These are phyloP conservation scores for Macaria notata DNA, from an alignment of 2,888 invertebrate genomes.

Conservation along the genomic window DNA sequence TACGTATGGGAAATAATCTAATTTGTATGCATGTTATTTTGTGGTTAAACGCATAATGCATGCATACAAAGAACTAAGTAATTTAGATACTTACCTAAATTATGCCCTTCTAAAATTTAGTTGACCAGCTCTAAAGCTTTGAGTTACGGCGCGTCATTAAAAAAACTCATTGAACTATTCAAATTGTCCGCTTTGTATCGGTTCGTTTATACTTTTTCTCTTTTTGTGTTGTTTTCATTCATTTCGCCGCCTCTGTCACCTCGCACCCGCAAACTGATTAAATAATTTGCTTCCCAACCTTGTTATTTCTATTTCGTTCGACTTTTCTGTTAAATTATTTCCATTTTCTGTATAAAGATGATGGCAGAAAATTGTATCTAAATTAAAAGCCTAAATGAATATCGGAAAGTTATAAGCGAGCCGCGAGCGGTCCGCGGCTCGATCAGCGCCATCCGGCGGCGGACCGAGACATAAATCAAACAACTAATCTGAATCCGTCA, in stretches of 20 bases:
- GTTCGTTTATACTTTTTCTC: conserved; percentile 41
- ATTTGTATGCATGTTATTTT: too few relatives aligned
- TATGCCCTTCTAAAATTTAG: too few relatives aligned
- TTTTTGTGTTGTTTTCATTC: conserved; percentile 35
- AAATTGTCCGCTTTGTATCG: conserved; percentile 37
- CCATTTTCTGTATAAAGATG: too few relatives aligned
- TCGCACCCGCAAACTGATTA: conserved; percentile 46
- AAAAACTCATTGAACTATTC: conserved; percentile 42
- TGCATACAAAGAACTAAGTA: too few relatives aligned
- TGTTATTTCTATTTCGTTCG: conserved; percentile 28
- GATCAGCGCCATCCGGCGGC: conserved; percentile 36
- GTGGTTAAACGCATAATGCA: too few relatives aligned
- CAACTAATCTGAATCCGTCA: conserved; percentile 62
- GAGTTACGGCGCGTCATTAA: conserved; percentile 13
- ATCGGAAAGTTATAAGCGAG: too few relatives aligned
- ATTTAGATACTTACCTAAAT: too few relatives aligned
- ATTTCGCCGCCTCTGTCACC: conserved; percentile 34
- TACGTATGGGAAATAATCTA: too few relatives aligned
- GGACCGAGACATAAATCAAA: conserved; percentile 51
- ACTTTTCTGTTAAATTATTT: conserved; percentile 30
- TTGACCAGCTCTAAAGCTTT: too few relatives aligned
- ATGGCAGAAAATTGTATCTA: too few relatives aligned
- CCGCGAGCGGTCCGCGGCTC: conserved; percentile 22
- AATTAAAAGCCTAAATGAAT: too few relatives aligned
- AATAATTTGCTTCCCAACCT: conserved; percentile 47